Evolutionary conservation across 1,140 invertebrate species (phyloP).

Genomic region (Gonioctena quinquepunctata): DNA sequence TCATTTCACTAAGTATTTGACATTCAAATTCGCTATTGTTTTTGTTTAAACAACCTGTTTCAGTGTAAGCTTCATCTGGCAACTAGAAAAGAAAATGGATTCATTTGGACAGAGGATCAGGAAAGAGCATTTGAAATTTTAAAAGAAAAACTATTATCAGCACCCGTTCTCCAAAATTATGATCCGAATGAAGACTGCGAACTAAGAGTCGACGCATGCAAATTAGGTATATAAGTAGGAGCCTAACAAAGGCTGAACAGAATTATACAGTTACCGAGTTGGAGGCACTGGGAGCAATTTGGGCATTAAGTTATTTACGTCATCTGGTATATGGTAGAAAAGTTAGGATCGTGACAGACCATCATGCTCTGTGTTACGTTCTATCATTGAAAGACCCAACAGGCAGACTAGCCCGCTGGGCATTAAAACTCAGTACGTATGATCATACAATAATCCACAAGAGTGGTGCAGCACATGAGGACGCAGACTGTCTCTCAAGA

Average conservation of each 20-base stretch:
- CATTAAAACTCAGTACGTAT: slow-evolving; percentile 8
- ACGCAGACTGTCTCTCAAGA: slow-evolving; percentile 2
- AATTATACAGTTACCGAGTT: slow-evolving; percentile 11
- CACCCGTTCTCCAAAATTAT: too few species aligned
- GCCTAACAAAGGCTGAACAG: not conserved
- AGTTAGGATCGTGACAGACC: slow-evolving; percentile 12
- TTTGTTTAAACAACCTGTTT: too few species aligned
- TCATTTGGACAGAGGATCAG: too few species aligned
- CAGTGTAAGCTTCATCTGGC: too few species aligned
- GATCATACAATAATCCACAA: slow-evolving; percentile 4
- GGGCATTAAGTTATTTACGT: not conserved
- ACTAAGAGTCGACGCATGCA: too few species aligned
- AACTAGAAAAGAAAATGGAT: too few species aligned
- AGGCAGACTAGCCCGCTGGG: slow-evolving; percentile 11
- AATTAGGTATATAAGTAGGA: not conserved
- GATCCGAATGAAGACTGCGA: too few species aligned
- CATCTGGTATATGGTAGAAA: slow-evolving; percentile 13
- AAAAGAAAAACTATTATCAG: too few species aligned
- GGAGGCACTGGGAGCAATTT: slow-evolving; percentile 6
- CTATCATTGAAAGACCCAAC: slow-evolving; percentile 20
- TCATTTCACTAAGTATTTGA: too few species aligned
- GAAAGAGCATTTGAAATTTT: too few species aligned
- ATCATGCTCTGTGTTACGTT: slow-evolving; percentile 9
- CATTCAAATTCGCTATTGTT: too few species aligned
- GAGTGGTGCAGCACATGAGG: not conserved